Evolutionary conservation across 2,113 vertebrate species (phyloP).

Genomic region (Carettochelys insculpta): DNA sequence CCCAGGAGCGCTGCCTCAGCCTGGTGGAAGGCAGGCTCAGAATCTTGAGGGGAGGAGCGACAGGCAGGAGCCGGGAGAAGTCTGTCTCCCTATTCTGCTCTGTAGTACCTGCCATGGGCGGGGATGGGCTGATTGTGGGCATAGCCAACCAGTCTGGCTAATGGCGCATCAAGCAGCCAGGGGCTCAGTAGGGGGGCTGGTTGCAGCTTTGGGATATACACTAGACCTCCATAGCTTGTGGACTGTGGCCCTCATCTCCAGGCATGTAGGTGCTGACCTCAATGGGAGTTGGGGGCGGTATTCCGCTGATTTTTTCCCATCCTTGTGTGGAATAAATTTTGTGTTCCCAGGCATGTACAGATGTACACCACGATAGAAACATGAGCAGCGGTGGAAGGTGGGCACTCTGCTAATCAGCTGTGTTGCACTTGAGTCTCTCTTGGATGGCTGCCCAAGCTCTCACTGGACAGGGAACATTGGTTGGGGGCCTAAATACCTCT

Average conservation of each 20-base stretch:
- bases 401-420: too few relatives aligned
- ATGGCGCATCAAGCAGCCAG: background rate
- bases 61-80: background rate
- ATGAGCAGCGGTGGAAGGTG: too few relatives aligned
- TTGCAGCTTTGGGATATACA: background rate
- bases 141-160: background rate
- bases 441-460: too few relatives aligned
- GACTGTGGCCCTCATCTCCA: background rate
- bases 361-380: too few relatives aligned
- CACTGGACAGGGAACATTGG: too few relatives aligned
- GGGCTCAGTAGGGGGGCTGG: background rate
- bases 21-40: background rate
- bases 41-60: background rate
- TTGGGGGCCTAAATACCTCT: too few relatives aligned
- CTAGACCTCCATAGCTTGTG: background rate
- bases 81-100: background rate
- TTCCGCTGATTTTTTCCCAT: too few relatives aligned
- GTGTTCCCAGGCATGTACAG: too few relatives aligned
- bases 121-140: background rate
- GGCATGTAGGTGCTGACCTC: background rate
- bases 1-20: background rate
- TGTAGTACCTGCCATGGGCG: too few relatives aligned
- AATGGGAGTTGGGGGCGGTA: background rate
- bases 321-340: too few relatives aligned
- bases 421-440: too few relatives aligned